Conservation (phyloP, 2,888 invertebrate genomes). For the Campoplex nolae region DNA sequence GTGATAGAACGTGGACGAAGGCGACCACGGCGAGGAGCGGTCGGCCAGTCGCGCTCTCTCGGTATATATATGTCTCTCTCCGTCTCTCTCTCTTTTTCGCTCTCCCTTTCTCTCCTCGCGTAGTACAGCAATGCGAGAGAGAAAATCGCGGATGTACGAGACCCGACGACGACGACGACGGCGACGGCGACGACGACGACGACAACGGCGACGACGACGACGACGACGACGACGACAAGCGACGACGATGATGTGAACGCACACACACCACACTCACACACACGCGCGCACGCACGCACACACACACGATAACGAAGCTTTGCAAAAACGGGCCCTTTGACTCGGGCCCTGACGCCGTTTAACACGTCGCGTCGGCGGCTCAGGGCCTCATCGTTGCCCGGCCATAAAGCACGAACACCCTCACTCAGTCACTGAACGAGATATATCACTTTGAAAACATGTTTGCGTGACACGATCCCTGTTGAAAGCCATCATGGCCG, state of each 20-base stretch:
- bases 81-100: conserved; percentile 14
- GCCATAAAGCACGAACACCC: conserved; percentile 82
- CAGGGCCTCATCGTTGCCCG: conserved; percentile 83
- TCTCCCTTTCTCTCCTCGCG: conserved; percentile 20
- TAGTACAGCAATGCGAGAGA: conserved; percentile 38
- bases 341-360: conserved; percentile 81
- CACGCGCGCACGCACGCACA: conserved; percentile 43
- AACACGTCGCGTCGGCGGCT: conserved; percentile 82
- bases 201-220: conserved; percentile 38
- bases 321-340: conserved; percentile 76
- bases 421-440: conserved; percentile 82
- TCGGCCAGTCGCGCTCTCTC: conserved; percentile 37
- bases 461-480: conserved; percentile 83
- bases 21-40: conserved; percentile 53
- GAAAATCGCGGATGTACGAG: conserved; percentile 55
- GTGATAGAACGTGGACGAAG: conserved; percentile 51
- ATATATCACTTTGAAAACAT: conserved; percentile 84
- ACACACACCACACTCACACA: conserved; percentile 45
- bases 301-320: conserved; percentile 64
- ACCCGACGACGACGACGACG: conserved; percentile 51
- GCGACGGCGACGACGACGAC: conserved; percentile 44
- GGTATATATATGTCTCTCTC: conserved; percentile 14
- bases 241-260: conserved; percentile 34
- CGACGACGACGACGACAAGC: conserved; percentile 30
- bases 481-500: conserved; percentile 84